phyloP scores from a whole-genome alignment of 2,888 invertebrate genomes.

The Microdon myrmicae region DNA sequence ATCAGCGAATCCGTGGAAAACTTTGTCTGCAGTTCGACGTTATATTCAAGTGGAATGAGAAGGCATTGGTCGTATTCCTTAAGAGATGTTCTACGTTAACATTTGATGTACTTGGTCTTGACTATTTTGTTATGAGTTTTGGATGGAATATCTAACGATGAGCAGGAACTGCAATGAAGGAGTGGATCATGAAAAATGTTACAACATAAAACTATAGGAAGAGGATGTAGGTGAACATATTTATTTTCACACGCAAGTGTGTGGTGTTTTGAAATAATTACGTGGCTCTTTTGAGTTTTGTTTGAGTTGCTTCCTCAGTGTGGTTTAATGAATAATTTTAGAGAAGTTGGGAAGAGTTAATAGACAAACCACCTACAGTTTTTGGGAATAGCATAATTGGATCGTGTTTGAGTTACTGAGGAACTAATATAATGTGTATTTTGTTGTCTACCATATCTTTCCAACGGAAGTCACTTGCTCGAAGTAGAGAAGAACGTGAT shows the following conservation, averaged over 20 bases:
- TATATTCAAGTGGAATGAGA: slow-evolving; percentile 8
- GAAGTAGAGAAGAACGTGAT: too few relatives aligned
- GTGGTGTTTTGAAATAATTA: slow-evolving; percentile 3
- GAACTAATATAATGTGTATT: neutral
- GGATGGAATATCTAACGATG: slow-evolving; percentile 7
- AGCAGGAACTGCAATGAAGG: neutral
- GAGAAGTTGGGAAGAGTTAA: too few relatives aligned
- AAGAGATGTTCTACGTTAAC: too few relatives aligned
- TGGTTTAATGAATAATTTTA: neutral
- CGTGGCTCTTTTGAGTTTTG: neutral
- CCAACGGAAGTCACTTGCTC: neutral
- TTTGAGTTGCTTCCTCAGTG: neutral
- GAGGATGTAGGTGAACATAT: slow-evolving; percentile 11
- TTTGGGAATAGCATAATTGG: neutral
- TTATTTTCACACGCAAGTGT: slow-evolving; percentile 11
- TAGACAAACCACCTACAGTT: too few relatives aligned
- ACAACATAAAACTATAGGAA: slow-evolving; percentile 2
- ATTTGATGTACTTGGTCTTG: neutral
- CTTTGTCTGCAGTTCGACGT: slow-evolving; percentile 15
- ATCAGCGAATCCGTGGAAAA: slow-evolving; percentile 28
- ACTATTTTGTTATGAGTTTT: slow-evolving; percentile 12
- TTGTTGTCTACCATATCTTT: neutral
- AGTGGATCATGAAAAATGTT: slow-evolving; percentile 13
- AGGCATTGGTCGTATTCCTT: too few relatives aligned
- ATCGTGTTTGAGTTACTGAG: neutral